Base-by-base conservation (phyloP, 2,888 invertebrate genomes). In the Brenthis ino region DNA sequence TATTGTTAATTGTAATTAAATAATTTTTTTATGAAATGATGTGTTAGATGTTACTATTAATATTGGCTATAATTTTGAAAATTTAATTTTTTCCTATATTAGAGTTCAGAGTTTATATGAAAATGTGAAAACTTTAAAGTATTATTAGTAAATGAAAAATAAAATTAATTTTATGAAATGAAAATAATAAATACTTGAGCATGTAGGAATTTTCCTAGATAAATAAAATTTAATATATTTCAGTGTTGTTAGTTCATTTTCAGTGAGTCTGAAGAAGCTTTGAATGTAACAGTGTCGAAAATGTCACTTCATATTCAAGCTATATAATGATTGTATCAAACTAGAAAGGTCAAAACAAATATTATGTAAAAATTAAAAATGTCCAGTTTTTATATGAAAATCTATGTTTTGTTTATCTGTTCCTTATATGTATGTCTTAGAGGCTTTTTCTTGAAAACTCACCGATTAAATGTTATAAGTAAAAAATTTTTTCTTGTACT, bases 361-460 rank as follows among this genome's bases (percentile, higher is more conserved):
- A 16, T 8, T 53, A 11, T 53, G 16, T n/a, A 28, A 50, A n/a
- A 61, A 12, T 33, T 37, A 11, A 12, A 53, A 12, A 33, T 51
- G 13, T 37, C 16, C 2, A 63, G 6, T 63, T 2, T 56, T 47
- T 51, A 37, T 33, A 13, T 48, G 16, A 28, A 33, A 24, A 16
- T 57, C 28, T 57, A 53, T 57, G 16, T 68, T 68, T 48, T 67
- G 54, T 16, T 57, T 50, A 51, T 54, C 14, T 63, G 64, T 70
- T 73, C 69, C 72, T 64, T 68, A 74, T 65, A 72, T 71, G 37
- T 11, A 43, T 77, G 72, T 71, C 67, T 69, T 77, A 79, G 85
- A 85, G 84, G 85, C 77, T 78, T 80, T 76, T 76, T 77, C 75
- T 74, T 75, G 75, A 77, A 71, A 82, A 81, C 85, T 85, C 85